phyloP scores from a whole-genome alignment of 2,888 invertebrate species.

The Brachyptera putata region DNA sequence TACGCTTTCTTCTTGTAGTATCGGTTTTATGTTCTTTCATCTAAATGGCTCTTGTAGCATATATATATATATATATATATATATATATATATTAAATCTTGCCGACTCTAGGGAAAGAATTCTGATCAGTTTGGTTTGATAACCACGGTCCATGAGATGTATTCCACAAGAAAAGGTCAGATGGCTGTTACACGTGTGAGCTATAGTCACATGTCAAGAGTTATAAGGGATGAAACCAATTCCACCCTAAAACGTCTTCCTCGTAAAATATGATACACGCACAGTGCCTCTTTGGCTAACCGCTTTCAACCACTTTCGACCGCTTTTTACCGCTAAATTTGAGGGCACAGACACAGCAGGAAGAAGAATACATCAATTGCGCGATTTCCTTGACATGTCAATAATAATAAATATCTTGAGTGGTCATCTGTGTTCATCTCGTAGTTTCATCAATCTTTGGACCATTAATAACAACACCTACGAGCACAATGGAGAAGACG shows the following conservation, averaged over 20 bases:
- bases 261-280: neutral
- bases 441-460: neutral
- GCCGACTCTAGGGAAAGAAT: too few relatives aligned
- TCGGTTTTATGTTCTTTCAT: neutral
- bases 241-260: neutral
- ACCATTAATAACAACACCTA: neutral
- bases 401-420: constrained; percentile 1
- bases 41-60: too few relatives aligned
- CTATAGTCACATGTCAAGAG: neutral
- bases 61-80: too few relatives aligned
- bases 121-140: too few relatives aligned
- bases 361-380: neutral
- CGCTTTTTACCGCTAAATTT: neutral
- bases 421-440: neutral
- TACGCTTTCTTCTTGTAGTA: neutral
- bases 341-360: neutral
- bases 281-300: too few relatives aligned
- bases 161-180: too few relatives aligned
- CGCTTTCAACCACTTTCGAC: too few relatives aligned
- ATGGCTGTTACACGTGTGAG: too few relatives aligned
- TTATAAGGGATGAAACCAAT: neutral
- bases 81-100: too few relatives aligned
- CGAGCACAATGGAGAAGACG: neutral
- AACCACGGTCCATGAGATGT: too few relatives aligned
- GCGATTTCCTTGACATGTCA: constrained; percentile 5